Conservation (phyloP, 2,888 invertebrate genomes). For the Netelia virgata region DNA sequence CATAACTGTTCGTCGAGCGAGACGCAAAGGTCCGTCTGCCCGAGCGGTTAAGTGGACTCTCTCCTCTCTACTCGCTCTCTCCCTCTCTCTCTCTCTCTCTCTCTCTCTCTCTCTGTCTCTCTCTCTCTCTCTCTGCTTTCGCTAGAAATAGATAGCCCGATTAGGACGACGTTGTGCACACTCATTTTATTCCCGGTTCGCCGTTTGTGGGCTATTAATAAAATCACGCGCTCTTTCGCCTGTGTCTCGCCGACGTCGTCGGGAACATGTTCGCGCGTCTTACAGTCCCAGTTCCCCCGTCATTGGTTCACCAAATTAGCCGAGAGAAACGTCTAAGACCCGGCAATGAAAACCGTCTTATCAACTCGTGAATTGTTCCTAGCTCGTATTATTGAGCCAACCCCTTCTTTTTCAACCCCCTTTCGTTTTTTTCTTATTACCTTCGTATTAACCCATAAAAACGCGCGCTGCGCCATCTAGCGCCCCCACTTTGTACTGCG, state of each 20-base stretch:
- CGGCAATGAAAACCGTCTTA: not conserved
- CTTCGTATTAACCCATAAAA: not conserved
- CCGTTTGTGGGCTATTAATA: conserved; percentile 70
- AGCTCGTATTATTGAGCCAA: not conserved
- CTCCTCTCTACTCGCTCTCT: conserved; percentile 12
- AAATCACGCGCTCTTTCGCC: conserved; percentile 56
- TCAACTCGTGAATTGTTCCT: conserved; percentile 13
- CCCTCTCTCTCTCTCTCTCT: not conserved
- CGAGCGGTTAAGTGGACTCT: conserved; percentile 38
- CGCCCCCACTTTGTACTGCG: not conserved
- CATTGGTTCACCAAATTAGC: conserved; percentile 60
- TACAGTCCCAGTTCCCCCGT: conserved; percentile 61
- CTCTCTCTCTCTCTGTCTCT: not conserved
- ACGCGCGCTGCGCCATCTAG: not conserved
- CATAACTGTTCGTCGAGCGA: conserved; percentile 40
- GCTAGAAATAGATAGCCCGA: conserved; percentile 79
- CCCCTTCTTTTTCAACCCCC: not conserved
- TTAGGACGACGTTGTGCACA: conserved; percentile 73
- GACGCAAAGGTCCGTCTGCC: conserved; percentile 51
- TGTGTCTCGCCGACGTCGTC: conserved; percentile 34
- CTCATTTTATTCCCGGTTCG: conserved; percentile 75
- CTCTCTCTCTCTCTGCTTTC: conserved; percentile 31
- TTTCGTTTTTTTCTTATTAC: not conserved
- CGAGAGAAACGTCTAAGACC: conserved; percentile 26
- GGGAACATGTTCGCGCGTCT: conserved; percentile 50